These are phyloP conservation scores for Bombus superbus DNA, from an alignment of 1,140 invertebrate species.

Conservation along the genomic window DNA sequence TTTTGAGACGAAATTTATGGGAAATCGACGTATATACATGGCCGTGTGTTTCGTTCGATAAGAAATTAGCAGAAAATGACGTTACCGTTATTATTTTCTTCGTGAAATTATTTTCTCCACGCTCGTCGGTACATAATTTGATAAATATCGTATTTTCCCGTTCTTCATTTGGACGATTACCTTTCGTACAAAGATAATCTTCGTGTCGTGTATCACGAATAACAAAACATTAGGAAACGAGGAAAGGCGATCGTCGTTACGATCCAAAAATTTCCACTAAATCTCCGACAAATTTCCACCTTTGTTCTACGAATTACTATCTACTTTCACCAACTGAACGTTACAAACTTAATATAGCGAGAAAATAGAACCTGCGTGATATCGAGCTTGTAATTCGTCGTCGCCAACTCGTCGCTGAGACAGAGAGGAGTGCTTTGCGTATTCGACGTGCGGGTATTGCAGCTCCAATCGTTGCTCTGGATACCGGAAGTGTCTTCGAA, in stretches of 20 bases:
- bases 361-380: constrained; percentile 7
- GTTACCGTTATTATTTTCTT: background rate
- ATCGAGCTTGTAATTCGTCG: constrained; percentile 18
- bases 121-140: background rate
- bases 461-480: constrained; percentile 63
- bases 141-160: background rate
- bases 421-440: constrained; percentile 55
- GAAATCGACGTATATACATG: too few species aligned
- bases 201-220: background rate
- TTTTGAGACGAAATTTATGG: background rate
- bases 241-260: too few species aligned
- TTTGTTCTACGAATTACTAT: too few species aligned
- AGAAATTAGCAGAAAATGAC: background rate
- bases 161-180: background rate
- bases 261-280: too few species aligned
- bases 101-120: background rate
- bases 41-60: background rate
- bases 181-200: background rate
- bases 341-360: background rate
- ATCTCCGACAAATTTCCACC: too few species aligned
- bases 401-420: constrained; percentile 65
- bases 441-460: constrained; percentile 53
- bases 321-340: too few species aligned
- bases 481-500: constrained; percentile 66
- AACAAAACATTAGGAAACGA: background rate